Evolutionary conservation across 2,113 vertebrate genomes (phyloP).

Genomic region (Oryzias melastigma): DNA sequence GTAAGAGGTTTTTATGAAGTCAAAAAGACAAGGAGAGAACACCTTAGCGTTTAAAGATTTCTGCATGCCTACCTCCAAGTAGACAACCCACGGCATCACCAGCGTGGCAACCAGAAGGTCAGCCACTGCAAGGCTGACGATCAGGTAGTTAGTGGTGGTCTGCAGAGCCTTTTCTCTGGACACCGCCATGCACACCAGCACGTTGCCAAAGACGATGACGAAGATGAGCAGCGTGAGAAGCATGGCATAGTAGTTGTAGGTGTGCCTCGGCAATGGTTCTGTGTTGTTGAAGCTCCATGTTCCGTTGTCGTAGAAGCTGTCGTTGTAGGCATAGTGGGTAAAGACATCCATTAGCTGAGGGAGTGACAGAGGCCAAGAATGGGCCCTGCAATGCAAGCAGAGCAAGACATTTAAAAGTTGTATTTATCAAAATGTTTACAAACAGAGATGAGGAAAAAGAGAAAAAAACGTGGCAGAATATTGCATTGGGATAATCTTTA

Average conservation of each 20-base stretch:
- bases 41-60: background rate
- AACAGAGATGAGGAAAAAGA: background rate
- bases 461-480: background rate
- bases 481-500: background rate
- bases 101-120: conserved; percentile 93
- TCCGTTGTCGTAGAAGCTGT: conserved; percentile 81
- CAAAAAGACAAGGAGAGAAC: background rate
- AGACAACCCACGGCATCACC: conserved; percentile 98
- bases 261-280: conserved; percentile 72
- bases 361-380: conserved; percentile 63
- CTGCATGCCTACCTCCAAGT: conserved; percentile 85
- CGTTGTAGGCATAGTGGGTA: conserved; percentile 87
- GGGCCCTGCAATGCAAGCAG: conserved; percentile 59
- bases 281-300: conserved; percentile 84
- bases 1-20: background rate
- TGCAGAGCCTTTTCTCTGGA: conserved; percentile 94
- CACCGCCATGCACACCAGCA: conserved; percentile 96
- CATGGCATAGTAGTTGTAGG: conserved; percentile 96
- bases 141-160: conserved; percentile 99
- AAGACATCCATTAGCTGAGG: conserved; percentile 87
- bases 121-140: conserved; percentile 94
- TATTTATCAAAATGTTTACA: conserved; percentile 10
- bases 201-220: conserved; percentile 94
- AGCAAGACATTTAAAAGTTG: conserved; percentile 3
- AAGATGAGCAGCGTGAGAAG: conserved; percentile 96